Evolutionary conservation across 1,140 invertebrate species (phyloP).

Genomic region (Rhynchophorus ferrugineus): DNA sequence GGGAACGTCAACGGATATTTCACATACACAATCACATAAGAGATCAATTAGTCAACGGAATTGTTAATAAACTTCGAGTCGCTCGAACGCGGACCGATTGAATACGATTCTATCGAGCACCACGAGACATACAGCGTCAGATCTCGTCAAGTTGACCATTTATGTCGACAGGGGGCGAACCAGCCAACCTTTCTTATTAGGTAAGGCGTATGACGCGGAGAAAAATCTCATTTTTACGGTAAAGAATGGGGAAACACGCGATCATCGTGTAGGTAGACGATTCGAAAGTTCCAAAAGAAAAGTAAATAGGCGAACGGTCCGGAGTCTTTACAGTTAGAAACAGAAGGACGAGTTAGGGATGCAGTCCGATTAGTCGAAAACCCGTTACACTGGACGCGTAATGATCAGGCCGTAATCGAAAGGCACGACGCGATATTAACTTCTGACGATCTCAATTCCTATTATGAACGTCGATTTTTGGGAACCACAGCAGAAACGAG

Average conservation of each 20-base stretch:
- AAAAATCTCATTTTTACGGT: constrained; percentile 4
- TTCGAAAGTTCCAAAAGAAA: not conserved
- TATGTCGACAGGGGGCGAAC: constrained; percentile 5
- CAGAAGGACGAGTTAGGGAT: constrained; percentile 1
- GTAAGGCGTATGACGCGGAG: constrained; percentile 12
- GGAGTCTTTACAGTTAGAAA: too few species aligned
- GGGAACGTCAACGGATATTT: not conserved
- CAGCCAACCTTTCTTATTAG: constrained; percentile 10
- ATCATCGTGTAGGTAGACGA: not conserved
- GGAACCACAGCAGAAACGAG: constrained; percentile 22
- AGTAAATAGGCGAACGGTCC: constrained; percentile 7
- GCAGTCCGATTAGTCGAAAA: constrained; percentile 2
- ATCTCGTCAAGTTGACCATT: constrained; percentile 14
- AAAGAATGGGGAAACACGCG: not conserved
- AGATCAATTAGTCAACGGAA: not conserved
- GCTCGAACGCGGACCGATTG: too few species aligned
- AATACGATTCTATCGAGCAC: too few species aligned
- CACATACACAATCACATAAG: not conserved
- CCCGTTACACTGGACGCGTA: constrained; percentile 6
- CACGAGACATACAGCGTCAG: too few species aligned
- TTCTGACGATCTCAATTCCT: constrained; percentile 17
- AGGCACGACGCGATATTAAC: not conserved
- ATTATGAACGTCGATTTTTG: constrained; percentile 18
- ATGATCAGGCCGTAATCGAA: constrained; percentile 12
- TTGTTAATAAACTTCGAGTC: too few species aligned